phyloP scores from a whole-genome alignment of 2,113 vertebrate species.

The Jaculus jaculus region DNA sequence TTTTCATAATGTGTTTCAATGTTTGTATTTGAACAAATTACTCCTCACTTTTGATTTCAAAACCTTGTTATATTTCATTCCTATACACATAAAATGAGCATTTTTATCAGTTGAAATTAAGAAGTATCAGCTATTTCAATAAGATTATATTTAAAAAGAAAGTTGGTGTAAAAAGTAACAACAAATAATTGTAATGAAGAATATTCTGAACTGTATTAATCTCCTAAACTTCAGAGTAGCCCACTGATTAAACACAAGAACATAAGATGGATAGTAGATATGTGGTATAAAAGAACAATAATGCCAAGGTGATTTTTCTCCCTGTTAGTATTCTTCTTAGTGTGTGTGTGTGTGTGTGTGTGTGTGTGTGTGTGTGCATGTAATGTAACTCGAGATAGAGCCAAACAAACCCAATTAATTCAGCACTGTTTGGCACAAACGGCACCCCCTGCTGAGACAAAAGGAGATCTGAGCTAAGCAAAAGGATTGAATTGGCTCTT shows the following conservation, averaged over 20 bases:
- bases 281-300: slow-evolving; percentile 1
- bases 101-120: slow-evolving; percentile 20
- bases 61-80: background rate
- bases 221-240: background rate
- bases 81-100: background rate
- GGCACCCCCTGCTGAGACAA: slow-evolving; percentile 62
- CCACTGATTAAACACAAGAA: background rate
- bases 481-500: slow-evolving; percentile 69
- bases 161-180: background rate
- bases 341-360: slow-evolving; percentile 32
- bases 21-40: background rate
- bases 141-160: slow-evolving; percentile 17
- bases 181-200: background rate
- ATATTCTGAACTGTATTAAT: background rate
- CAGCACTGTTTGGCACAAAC: slow-evolving; percentile 64
- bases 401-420: slow-evolving; percentile 76
- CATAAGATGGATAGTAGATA: background rate
- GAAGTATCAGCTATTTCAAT: background rate
- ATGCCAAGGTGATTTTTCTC: background rate
- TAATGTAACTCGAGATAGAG: slow-evolving; percentile 50
- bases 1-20: background rate
- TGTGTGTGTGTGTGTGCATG: background rate
- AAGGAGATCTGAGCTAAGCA: slow-evolving; percentile 63
- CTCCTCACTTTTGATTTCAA: background rate
- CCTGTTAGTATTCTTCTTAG: background rate